Evolutionary conservation across 2,797 vertebrate genomes (phyloP), one percentile per base, ranked within the genome.

Genomic region (Austrolebias charrua): DNA sequence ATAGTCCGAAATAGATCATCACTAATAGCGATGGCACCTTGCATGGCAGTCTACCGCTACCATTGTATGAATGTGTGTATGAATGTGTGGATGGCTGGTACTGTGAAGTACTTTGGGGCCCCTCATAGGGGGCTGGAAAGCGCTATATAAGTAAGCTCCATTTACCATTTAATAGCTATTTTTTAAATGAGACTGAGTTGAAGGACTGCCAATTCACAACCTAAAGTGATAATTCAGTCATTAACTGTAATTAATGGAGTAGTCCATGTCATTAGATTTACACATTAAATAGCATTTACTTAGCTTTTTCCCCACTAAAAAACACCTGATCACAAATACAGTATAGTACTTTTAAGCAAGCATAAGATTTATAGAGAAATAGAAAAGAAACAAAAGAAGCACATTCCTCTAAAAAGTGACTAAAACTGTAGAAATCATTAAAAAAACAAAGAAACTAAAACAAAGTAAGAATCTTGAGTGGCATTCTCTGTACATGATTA

Each of bases 341-440:
- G 70, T 84, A 86, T 72, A 78, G 63, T 71, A 79, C 80, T 79
- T 78, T 86, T 81, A 81, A 84, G 84, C 90, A 90, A 90, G 89
- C 87, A 89, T 86, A 85, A 80, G 66, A 85, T 66, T 58, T 66
- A 85, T 67, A 73, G 78, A 81, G 62, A 72, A 76, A 89, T 45
- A 63, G 51, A 69, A 75, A 76, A 68, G 28, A 58, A 83, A 80
- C 52, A 50, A 78, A 81, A 81, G 49, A 66, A 74, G 59, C 61
- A 87, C 81, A 1, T 55, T 24, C 68, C 67, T 80, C 80, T 56
- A 60, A 75, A 82, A 80, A 78, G 73, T 88, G 83, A 91, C 82
- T 67, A 87, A 64, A 63, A 82, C 82, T 58, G 65, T 58, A 60
- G 84, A 73, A 75, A 68, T 33, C 55, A 45, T 46, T 72, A 79